phyloP scores from a whole-genome alignment of 2,113 vertebrate genomes.

The zebrafish (Danio rerio) region GRCz12tu NC_133180.1:44934501-44935000 shows the following conservation, averaged over 20 bases:
- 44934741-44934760: slow-evolving; percentile 1
- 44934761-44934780: neutral
- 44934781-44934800: slow-evolving; percentile 6
- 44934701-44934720: neutral
- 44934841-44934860: slow-evolving; percentile 8
- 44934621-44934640: neutral
- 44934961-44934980: neutral
- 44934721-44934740: neutral
- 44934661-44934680: neutral
- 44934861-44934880: slow-evolving; percentile 7
- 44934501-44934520: neutral
- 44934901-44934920: slow-evolving; percentile 3
- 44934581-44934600: neutral
- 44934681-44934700: neutral
- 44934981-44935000: neutral
- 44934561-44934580: neutral
- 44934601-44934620: neutral
- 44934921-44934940: slow-evolving; percentile 3
- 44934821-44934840: neutral
- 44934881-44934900: slow-evolving; percentile 22
- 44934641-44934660: neutral
- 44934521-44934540: neutral
- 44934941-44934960: neutral
- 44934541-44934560: neutral
- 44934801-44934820: slow-evolving; percentile 6